A percentile compares a stretch with the other conserved stretches of the same genome.
These are phyloP conservation scores for Tenrec ecaudatus DNA, from an alignment of 2,113 vertebrate genomes.

Conservation along the genomic window DNA sequence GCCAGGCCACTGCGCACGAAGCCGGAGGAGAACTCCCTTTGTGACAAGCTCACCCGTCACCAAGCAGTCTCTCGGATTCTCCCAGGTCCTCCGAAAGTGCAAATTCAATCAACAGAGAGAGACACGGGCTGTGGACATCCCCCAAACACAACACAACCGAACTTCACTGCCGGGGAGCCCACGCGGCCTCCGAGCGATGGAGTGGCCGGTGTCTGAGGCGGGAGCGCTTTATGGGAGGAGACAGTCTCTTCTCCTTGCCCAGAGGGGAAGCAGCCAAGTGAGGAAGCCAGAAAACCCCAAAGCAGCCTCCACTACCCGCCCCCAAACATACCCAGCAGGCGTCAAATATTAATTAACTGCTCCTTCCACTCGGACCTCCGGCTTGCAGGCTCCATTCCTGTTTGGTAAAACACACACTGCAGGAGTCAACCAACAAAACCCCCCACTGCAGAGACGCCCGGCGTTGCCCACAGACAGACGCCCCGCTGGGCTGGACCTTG, in stretches of 20 bases:
- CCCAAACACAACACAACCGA: too few relatives aligned
- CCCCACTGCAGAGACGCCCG: not conserved
- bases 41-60: not conserved
- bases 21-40: not conserved
- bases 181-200: too few relatives aligned
- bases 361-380: not conserved
- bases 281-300: conserved; percentile 26
- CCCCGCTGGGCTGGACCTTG: not conserved
- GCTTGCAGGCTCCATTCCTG: not conserved
- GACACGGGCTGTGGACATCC: not conserved
- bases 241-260: too few relatives aligned
- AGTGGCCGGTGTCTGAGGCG: too few relatives aligned
- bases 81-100: conserved; percentile 41
- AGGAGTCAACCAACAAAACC: not conserved
- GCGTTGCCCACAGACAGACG: not conserved
- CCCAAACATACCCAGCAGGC: not conserved
- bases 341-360: conserved; percentile 23
- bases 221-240: too few relatives aligned
- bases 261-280: not conserved
- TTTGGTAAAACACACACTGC: not conserved
- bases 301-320: not conserved
- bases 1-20: not conserved
- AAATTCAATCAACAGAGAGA: conserved; percentile 24
- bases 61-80: not conserved
- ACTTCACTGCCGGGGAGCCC: too few relatives aligned